Conservation (phyloP, 2,113 vertebrate genomes). For the Oncorhynchus masou region DNA sequence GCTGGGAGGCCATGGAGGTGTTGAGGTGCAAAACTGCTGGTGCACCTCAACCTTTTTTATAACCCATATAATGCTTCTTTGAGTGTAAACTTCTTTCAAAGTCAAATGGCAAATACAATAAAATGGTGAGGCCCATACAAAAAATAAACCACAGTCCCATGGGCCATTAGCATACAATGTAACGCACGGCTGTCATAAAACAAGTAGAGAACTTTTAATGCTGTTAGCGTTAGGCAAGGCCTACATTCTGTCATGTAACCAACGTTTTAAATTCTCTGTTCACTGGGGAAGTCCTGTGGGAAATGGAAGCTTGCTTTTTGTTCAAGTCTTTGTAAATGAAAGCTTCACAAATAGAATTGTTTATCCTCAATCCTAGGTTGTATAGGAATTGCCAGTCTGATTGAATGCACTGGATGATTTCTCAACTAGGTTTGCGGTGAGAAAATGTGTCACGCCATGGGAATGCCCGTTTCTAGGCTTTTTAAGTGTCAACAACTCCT, state of each 20-base stretch:
- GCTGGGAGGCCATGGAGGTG: background rate
- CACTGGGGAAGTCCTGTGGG: background rate
- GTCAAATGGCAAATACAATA: background rate
- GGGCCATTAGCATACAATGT: background rate
- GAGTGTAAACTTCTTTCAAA: background rate
- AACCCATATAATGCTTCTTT: background rate
- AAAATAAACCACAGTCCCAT: background rate
- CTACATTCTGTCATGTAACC: background rate
- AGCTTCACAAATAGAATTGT: too few species aligned
- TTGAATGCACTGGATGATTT: too few species aligned
- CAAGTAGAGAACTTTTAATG: conserved; percentile 9
- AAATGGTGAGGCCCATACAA: background rate
- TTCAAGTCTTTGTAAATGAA: too few species aligned
- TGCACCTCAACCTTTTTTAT: too few species aligned
- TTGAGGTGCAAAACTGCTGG: background rate
- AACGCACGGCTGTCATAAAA: conserved; percentile 5
- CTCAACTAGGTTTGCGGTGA: too few species aligned
- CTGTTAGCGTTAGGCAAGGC: background rate
- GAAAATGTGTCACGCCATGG: too few species aligned
- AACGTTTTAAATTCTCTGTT: background rate
- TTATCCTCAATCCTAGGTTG: too few species aligned
- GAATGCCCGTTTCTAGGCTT: too few species aligned
- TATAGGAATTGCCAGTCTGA: too few species aligned
- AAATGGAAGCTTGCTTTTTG: too few species aligned
- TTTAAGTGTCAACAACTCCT: too few species aligned